Evolutionary conservation across 2,797 vertebrate species (phyloP), one percentile per base, ranked within the genome.

Genomic region (Gymnothorax javanicus): DNA sequence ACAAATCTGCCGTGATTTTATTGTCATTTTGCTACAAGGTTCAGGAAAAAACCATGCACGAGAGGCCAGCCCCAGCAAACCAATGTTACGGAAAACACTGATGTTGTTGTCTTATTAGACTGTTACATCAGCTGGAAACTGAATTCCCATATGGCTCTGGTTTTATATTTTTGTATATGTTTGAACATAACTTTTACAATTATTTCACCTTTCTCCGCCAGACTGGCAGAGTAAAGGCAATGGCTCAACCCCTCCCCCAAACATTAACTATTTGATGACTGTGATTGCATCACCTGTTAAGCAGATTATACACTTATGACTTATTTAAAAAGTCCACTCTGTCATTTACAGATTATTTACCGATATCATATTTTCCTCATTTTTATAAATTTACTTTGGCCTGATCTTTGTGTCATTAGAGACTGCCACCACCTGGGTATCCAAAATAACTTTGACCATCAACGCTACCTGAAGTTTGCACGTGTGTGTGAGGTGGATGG

Each of bases 351-450:
- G 7, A 73, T 52, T 77, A 43, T 77, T 50, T 17, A 20, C 13
- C 33, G 43, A n/a, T 52, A 50, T 77, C 69, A 9, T 27, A 20
- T 67, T 56, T 59, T 64, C 15, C 20, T 17, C 15, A 75, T 43
- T 7, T 17, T 77, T 77, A 50, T 17, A 12, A 82, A 56, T 43
- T 43, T 43, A 82, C 57, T 82, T 56, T 75, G 13, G 33, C 59
- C 59, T 4, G 9, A 23, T 25, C 17, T 89, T 50, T 62, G 60
- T 0, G 87, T n/a, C 86, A 3, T 43, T 89, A 99, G 99, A 91
- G 98, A 99, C 87, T 99, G 98, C 87, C 92, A 98, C 91, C 97
- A 99, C 87, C 95, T 99, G 60, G 98, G 98, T 85, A 98, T 99
- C 91, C 95, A 97, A 57, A 99, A 99, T 90, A 99, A 97, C 89